Base-by-base conservation (phyloP, 1,140 invertebrate genomes). In the Polyergus mexicanus region DNA sequence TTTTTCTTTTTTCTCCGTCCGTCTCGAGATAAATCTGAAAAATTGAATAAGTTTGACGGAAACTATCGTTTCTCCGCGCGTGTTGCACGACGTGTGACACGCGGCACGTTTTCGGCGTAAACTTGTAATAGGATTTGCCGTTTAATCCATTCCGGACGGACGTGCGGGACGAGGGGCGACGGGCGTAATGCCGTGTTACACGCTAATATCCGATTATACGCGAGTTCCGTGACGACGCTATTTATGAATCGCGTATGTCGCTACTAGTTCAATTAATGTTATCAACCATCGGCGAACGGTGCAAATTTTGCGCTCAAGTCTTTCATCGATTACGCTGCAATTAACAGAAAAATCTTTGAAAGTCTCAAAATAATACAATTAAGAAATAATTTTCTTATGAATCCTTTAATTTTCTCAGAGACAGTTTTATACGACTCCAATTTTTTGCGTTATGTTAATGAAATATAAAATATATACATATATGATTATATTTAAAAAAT, bases 51-150 rank as follows among this genome's bases (percentile, higher is more conserved):
- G 78, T 83, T 83, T 83, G 78, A 62, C 54, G 41, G 16, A 28
- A 74, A 60, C 51, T 80, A 60, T 83, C 78, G 68, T 44, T 19
- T 74, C 38, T 19, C 51, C 62, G 8, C 44, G 47, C 41, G 44
- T 22, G 44, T 22, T 35, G 25, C 62, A 11, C 65, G 35, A 6
- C 25, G 47, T 44, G 78, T 83, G 47, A 72, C 76, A 38, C 25
- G 54, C 78, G 38, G 78, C 78, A 83, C 78, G 78, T 83, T 83
- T 83, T 74, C 78, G 56, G 78, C 60, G 56, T 74, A 83, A 83
- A 83, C 78, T 83, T 74, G 78, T 83, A 83, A 83, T 83, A 83
- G 78, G 78, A 83, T 83, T 83, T 83, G 54, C 78, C 38, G 78
- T 83, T 83, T 83, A 83, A 83, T 83, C 78, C 78, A 35, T 83